phyloP scores from a whole-genome alignment of 1,140 invertebrate species.

The Sitodiplosis mosellana region DNA sequence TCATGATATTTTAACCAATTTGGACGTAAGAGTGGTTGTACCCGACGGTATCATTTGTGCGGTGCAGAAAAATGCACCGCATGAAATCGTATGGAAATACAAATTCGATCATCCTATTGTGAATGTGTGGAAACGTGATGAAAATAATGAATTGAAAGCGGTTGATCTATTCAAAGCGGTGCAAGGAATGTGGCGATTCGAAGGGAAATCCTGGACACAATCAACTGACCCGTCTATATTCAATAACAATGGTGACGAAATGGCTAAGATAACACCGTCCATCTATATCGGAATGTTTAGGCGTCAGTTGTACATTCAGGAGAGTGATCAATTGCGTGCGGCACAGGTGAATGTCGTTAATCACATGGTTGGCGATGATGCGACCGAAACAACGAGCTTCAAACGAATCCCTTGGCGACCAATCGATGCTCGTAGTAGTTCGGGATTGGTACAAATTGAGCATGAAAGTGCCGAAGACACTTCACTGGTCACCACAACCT shows the following conservation, averaged over 20 bases:
- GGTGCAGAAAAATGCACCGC: slow-evolving; percentile 31
- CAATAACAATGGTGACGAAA: slow-evolving; percentile 4
- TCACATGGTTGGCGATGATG: neutral
- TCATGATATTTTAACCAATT: slow-evolving; percentile 26
- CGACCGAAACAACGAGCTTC: slow-evolving; percentile 5
- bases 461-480: neutral
- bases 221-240: slow-evolving; percentile 4
- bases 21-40: slow-evolving; percentile 43
- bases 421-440: slow-evolving; percentile 31
- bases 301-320: slow-evolving; percentile 59
- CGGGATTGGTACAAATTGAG: slow-evolving; percentile 9
- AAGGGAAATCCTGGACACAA: slow-evolving; percentile 1
- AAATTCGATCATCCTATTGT: slow-evolving; percentile 70
- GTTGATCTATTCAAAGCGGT: slow-evolving; percentile 56
- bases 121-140: slow-evolving; percentile 55
- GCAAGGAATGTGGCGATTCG: slow-evolving; percentile 23
- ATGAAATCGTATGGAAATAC: slow-evolving; percentile 41
- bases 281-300: slow-evolving; percentile 77
- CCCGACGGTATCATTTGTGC: slow-evolving; percentile 58
- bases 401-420: slow-evolving; percentile 49
- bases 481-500: neutral
- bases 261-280: slow-evolving; percentile 29
- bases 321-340: slow-evolving; percentile 30
- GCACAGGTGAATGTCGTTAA: slow-evolving; percentile 17
- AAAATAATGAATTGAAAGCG: slow-evolving; percentile 35